A percentile compares a stretch with the other conserved stretches of the same genome.
These are phyloP conservation scores for Bugula neritina DNA, from an alignment of 2,888 invertebrate genomes.

Conservation along the genomic window DNA sequence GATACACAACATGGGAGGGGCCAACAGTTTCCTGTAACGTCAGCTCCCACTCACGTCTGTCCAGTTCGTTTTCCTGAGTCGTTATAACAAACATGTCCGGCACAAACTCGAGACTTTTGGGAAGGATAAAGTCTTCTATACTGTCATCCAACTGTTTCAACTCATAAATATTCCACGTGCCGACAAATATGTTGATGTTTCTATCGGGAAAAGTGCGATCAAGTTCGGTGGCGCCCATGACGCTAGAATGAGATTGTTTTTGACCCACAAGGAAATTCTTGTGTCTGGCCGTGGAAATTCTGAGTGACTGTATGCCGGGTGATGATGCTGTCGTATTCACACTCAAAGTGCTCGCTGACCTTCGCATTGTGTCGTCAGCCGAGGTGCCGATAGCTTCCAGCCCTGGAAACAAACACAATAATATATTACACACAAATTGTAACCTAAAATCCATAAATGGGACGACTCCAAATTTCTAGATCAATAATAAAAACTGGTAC, in stretches of 20 bases:
- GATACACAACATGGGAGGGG: constrained; percentile 82
- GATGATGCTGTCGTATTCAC: not conserved
- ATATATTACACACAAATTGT: too few species aligned
- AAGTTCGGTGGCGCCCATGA: constrained; percentile 77
- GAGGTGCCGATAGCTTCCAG: not conserved
- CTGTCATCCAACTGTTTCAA: constrained; percentile 62
- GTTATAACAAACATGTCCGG: constrained; percentile 83
- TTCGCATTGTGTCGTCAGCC: not conserved
- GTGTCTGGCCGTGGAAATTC: constrained; percentile 26
- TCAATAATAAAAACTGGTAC: too few species aligned
- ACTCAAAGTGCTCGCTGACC: not conserved
- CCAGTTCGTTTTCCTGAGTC: constrained; percentile 85
- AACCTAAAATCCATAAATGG: too few species aligned
- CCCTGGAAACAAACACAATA: not conserved
- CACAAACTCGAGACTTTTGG: constrained; percentile 74
- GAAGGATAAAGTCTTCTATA: constrained; percentile 82
- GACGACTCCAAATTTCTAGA: too few species aligned
- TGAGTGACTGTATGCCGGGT: not conserved
- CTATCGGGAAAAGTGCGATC: constrained; percentile 78
- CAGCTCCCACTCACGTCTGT: constrained; percentile 59
- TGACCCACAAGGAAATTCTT: constrained; percentile 40
- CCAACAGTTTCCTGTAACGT: constrained; percentile 86
- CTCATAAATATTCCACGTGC: constrained; percentile 96
- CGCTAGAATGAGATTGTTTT: constrained; percentile 49
- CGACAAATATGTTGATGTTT: constrained; percentile 79